Evolutionary conservation across 2,888 invertebrate species (phyloP).

Genomic region (Chrysodeixis includens): DNA sequence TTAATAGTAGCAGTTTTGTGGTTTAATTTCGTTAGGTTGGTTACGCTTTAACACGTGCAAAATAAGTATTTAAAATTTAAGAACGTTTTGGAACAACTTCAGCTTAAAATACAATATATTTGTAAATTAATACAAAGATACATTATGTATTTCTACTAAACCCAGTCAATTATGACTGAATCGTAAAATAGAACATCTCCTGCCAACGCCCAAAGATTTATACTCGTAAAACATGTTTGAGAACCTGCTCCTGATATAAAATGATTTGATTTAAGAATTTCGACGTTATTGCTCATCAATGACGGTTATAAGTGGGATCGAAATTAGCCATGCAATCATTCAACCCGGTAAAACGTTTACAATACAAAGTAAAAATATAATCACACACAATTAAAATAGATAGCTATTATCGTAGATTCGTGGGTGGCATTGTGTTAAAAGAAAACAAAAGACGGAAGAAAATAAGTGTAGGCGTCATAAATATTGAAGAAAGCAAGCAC

Average conservation of each 20-base stretch:
- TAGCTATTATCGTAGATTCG: no score
- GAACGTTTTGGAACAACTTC: background rate
- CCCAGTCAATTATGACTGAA: background rate
- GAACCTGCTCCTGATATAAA: background rate
- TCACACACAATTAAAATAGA: no score
- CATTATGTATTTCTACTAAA: background rate
- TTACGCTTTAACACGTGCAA: background rate
- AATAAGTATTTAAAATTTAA: background rate
- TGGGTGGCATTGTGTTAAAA: no score
- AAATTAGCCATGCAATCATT: background rate
- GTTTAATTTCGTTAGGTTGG: background rate
- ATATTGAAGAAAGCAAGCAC: no score
- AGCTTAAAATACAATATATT: no score
- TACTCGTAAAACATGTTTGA: background rate
- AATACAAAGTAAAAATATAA: background rate
- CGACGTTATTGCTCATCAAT: background rate
- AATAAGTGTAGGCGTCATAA: no score
- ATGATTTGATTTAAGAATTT: background rate
- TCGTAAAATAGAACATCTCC: background rate
- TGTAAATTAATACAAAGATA: no score
- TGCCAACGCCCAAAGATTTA: conserved; percentile 4
- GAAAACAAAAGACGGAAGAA: no score
- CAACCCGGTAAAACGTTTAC: background rate
- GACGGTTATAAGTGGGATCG: background rate
- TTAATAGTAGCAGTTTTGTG: background rate